Conservation (phyloP, 2,797 vertebrate genomes). For the Aeoliscus strigatus region DNA sequence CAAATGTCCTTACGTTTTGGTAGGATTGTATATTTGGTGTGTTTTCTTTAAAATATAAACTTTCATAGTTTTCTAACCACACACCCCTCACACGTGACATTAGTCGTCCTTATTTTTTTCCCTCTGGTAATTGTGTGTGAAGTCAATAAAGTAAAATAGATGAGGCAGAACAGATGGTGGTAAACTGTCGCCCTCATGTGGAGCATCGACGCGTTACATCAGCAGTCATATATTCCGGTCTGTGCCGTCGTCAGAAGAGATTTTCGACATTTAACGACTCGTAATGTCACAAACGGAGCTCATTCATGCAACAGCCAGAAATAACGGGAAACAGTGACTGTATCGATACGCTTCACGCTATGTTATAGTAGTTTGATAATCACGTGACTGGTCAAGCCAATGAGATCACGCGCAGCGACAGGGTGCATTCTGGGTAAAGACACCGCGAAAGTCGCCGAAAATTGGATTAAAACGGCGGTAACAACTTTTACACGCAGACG, state of each 20-base stretch:
- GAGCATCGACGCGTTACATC: constrained; percentile 2
- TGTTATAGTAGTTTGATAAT: rapidly evolving
- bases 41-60: too few relatives aligned
- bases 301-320: rapidly evolving
- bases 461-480: too few relatives aligned
- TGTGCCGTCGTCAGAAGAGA: not conserved
- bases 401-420: not conserved
- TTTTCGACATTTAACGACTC: not conserved
- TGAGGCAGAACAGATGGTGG: not conserved
- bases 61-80: too few relatives aligned
- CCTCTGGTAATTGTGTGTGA: too few relatives aligned
- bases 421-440: constrained; percentile 46
- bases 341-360: not conserved
- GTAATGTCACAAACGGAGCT: rapidly evolving
- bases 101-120: too few relatives aligned
- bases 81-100: too few relatives aligned
- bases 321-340: rapidly evolving
- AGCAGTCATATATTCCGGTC: not conserved
- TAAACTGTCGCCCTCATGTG: constrained; percentile 37
- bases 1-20: too few relatives aligned
- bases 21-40: too few relatives aligned
- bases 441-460: too few relatives aligned
- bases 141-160: too few relatives aligned
- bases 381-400: constrained; percentile 18
- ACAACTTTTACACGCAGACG: too few relatives aligned